These are phyloP conservation scores for Agonopterix arenella DNA, from an alignment of 2,888 invertebrate genomes.

Conservation along the genomic window DNA sequence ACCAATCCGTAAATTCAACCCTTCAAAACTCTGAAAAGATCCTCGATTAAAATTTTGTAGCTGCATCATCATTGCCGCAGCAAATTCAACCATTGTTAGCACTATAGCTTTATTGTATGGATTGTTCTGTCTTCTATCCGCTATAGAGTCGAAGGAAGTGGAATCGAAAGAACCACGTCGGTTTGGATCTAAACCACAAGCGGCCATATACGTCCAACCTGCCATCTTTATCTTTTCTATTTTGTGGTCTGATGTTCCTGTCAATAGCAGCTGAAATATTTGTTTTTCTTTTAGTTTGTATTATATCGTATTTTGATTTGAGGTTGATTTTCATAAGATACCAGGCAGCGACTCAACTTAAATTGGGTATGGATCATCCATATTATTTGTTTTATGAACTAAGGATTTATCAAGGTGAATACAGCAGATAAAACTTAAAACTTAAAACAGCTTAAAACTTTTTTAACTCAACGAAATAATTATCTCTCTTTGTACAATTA, in stretches of 20 bases:
- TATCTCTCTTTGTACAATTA: too few species aligned
- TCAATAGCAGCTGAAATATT: conserved; percentile 77
- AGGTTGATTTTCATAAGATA: not conserved
- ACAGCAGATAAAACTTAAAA: too few species aligned
- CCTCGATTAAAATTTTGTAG: conserved; percentile 74
- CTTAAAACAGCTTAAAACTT: too few species aligned
- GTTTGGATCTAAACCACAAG: conserved; percentile 90
- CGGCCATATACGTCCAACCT: conserved; percentile 98
- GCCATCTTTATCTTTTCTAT: conserved; percentile 98
- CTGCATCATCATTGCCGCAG: conserved; percentile 70
- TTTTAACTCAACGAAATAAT: too few species aligned
- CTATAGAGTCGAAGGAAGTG: conserved; percentile 20
- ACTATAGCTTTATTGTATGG: conserved; percentile 59
- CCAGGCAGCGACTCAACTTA: too few species aligned
- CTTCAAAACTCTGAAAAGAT: conserved; percentile 76
- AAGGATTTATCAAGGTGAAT: too few species aligned
- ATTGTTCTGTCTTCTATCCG: conserved; percentile 43
- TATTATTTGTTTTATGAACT: too few species aligned
- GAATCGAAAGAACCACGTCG: conserved; percentile 76
- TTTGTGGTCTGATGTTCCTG: conserved; percentile 77
- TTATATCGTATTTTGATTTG: too few species aligned
- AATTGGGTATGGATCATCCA: too few species aligned
- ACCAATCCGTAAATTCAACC: conserved; percentile 86
- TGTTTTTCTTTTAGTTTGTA: too few species aligned
- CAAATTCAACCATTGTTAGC: conserved; percentile 68